Evolutionary conservation across 2,113 vertebrate genomes (phyloP), one percentile per base, ranked within the genome.

Genomic region (Apodemus speciosus): DNA sequence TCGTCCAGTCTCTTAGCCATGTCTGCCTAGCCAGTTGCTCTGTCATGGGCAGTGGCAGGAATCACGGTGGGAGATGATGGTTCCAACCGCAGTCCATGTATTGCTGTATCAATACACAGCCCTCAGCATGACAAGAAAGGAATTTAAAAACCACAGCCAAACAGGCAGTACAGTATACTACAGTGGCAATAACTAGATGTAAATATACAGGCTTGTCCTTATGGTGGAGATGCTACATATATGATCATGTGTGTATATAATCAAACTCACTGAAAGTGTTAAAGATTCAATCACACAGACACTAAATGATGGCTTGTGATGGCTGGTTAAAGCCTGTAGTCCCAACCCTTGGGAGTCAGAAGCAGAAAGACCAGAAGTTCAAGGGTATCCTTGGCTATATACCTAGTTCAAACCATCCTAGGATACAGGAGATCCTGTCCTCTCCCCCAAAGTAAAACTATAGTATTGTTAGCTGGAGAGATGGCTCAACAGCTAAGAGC

Each of bases 1-100:
- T 77, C 72, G 56, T 83, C 38, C 38, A 76, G 23, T 40, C 66
- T 92, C 83, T 88, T 87, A 92, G 85, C 93, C 73, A 38, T 38
- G 60, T 49, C 53, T 53, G 60, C 4, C 73, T 62, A 85, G 73
- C 23, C 49, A 75, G 21, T 85, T 94, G 73, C 73, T 89, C 23
- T 94, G 71, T 81, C 30, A 25, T 66, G 13, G 58, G 68, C 25
- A 79, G 80, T 80, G 51, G 18, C 49, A 81, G 46, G 73, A 89
- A 38, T 79, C n/a, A 84, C 27, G n/a, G 76, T 91, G 89, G 91
- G 90, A 95, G 95, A 81, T 87, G 73, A 93, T 58, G 32, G 30
- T 49, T 68, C 27, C 38, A 76, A 76, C 30, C 38, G 25, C 68
- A 84, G 79, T 25, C 68, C 35, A 60, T 43, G 32, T 38, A 21